phyloP scores from a whole-genome alignment of 1,140 invertebrate genomes.

The Diuraphis noxia region DNA sequence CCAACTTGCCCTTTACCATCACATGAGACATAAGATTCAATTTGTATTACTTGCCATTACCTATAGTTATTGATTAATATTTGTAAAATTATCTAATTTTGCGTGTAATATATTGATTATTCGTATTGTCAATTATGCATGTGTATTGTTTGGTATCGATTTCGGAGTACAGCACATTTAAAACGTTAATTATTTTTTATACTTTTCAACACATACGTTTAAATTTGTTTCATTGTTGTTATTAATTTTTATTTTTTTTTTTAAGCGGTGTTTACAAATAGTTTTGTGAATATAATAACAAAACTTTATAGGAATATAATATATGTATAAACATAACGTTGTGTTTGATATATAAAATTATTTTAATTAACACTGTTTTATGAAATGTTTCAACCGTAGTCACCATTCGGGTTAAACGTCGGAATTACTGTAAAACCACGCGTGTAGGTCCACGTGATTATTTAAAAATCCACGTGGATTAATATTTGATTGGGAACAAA shows the following conservation, averaged over 20 bases:
- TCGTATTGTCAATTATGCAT: too few relatives aligned
- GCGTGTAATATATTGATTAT: too few relatives aligned
- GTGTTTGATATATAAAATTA: neutral
- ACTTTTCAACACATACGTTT: neutral
- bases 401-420: neutral
- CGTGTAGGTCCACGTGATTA: neutral
- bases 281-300: neutral
- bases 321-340: neutral
- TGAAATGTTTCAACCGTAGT: neutral
- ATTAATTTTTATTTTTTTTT: neutral
- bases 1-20: neutral
- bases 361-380: neutral
- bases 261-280: neutral
- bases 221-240: neutral
- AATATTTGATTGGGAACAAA: neutral
- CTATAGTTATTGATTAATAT: neutral
- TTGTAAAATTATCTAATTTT: neutral
- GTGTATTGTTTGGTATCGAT: neutral
- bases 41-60: neutral
- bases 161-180: neutral
- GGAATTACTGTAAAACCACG: neutral
- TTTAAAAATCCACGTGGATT: neutral
- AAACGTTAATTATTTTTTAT: neutral
- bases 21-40: neutral
- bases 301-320: neutral